phyloP scores from a whole-genome alignment of 2,888 invertebrate species.

The Raillietiella orientalis region DNA sequence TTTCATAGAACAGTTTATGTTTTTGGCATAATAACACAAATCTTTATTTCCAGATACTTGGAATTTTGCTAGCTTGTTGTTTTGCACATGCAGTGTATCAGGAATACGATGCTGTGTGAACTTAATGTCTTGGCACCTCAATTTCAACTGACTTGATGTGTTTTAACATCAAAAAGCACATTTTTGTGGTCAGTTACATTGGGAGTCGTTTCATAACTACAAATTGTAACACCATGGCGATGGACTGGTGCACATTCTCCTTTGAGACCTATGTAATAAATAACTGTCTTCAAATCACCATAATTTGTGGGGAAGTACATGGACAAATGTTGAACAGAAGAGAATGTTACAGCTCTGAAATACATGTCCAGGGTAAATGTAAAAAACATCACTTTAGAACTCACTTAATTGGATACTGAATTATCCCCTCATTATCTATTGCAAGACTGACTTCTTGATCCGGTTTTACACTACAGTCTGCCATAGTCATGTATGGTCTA shows the following conservation, averaged over 20 bases:
- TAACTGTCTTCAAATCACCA: conserved; percentile 34
- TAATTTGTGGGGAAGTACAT: conserved; percentile 69
- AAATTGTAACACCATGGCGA: conserved; percentile 62
- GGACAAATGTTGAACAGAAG: conserved; percentile 53
- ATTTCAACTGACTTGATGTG: conserved; percentile 24
- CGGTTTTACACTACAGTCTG: conserved; percentile 33
- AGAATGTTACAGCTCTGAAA: conserved; percentile 59
- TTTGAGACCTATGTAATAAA: conserved; percentile 76
- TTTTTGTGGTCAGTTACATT: conserved; percentile 56
- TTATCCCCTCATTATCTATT: conserved; percentile 34
- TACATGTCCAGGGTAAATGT: too few species aligned
- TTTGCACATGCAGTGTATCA: too few species aligned
- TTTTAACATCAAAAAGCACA: conserved; percentile 24
- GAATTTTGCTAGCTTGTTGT: too few species aligned
- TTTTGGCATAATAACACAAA: too few species aligned
- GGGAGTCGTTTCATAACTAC: conserved; percentile 57
- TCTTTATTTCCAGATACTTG: too few species aligned
- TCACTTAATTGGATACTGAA: conserved; percentile 75
- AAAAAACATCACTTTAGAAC: too few species aligned
- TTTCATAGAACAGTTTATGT: too few species aligned
- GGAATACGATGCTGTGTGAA: too few species aligned
- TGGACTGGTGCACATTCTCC: conserved; percentile 66
- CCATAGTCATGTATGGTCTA: conserved; percentile 74
- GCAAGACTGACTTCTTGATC: conserved; percentile 72
- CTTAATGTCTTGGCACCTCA: too few species aligned